Conservation (phyloP, 2,797 vertebrate species). For the Eleutherodactylus coqui region DNA sequence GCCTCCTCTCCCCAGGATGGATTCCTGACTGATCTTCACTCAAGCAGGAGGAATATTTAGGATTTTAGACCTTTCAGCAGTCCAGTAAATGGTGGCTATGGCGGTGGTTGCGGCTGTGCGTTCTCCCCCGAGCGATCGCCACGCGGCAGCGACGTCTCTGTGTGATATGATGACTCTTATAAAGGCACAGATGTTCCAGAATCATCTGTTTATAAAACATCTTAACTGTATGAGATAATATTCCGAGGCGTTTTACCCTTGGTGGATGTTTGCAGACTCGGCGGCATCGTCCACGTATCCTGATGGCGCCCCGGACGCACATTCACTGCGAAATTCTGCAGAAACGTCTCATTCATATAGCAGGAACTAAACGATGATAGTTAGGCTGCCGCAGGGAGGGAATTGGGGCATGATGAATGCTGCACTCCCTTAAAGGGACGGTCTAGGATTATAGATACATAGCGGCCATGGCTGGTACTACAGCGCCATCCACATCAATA, state of each 20-base stretch:
- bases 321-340: background rate
- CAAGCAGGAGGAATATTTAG: no score
- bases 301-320: background rate
- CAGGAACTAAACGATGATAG: background rate
- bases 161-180: background rate
- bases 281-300: background rate
- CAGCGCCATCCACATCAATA: no score
- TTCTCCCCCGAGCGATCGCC: background rate
- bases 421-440: background rate
- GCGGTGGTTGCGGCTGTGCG: no score
- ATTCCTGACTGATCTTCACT: no score
- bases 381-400: background rate
- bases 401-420: background rate
- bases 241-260: background rate
- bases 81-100: no score
- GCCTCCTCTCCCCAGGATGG: no score
- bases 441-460: no score
- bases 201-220: slow-evolving; percentile 8
- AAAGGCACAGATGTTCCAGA: slow-evolving; percentile 9
- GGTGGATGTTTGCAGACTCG: slow-evolving; percentile 1
- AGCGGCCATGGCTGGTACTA: no score
- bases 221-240: background rate
- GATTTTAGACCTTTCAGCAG: no score
- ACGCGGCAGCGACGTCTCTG: background rate
- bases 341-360: background rate